Base-by-base conservation (phyloP, 2,888 invertebrate genomes). In the Pandemis heparana region DNA sequence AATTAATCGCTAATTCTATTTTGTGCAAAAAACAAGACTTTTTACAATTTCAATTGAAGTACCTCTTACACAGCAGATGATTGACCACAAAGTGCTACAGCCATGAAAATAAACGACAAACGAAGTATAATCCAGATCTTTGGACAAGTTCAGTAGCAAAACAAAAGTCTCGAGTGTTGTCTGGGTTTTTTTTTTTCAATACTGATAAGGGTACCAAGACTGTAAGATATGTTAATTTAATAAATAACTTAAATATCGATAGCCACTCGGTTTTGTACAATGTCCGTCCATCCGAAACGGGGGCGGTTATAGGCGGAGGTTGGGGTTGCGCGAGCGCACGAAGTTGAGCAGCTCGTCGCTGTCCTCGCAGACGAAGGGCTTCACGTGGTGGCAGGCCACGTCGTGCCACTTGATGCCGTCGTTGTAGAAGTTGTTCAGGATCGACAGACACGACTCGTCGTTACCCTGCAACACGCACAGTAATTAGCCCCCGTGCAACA, bases 361-460 rank as follows among this genome's bases (percentile, higher is more conserved):
- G 95, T 98, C 98, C 90, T 98, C 98, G 89, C 98, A 98, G 41
- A 98, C 97, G 95, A 97, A 97, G 39, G 97, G 97, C 92, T 97
- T 97, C 79, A 97, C 95, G 90, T 97, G 97, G 88, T 97, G 97
- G 87, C 97, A 97, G 79, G 97, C 97, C 48, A 97, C 97, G 87
- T 97, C 97, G 94, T 97, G 97, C 97, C 97, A 97, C 89, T 97
- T 97, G 85, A 97, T 95, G 77, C 97, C 97, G 86, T 97, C 97
- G 86, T 97, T 97, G 95, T 98, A 98, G 95, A 98, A 98, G 91
- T 98, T 98, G 95, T 98, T 98, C 85, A 98, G 93, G 81, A 98
- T 97, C 71, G 98, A 97, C 83, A 98, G 89, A 87, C 98, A 98
- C 59, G 98, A 98, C 93, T 98, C 98, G 87, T 98, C 98, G 86